Percentiles rank a stretch among this genome's conserved stretches.
phyloP scores from a whole-genome alignment of 2,888 invertebrate genomes.

The Ichneumon xanthorius region DNA sequence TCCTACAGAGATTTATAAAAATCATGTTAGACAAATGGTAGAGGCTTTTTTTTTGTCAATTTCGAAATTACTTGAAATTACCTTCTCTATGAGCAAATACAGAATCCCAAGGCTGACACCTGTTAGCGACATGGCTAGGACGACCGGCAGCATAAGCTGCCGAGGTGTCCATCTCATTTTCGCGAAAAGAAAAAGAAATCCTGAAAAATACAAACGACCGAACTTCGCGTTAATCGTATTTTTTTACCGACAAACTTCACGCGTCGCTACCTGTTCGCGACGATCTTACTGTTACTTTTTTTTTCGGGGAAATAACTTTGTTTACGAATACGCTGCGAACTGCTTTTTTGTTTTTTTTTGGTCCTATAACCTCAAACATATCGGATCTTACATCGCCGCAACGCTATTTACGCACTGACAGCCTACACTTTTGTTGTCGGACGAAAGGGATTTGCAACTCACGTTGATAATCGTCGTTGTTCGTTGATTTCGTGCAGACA shows the following conservation, averaged over 20 bases:
- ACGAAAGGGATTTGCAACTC: constrained; percentile 29
- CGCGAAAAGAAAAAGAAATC: not conserved
- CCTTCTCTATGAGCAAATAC: constrained; percentile 89
- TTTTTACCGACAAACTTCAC: not conserved
- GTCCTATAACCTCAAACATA: constrained; percentile 70
- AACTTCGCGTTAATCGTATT: constrained; percentile 1
- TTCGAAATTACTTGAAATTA: constrained; percentile 85
- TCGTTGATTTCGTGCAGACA: constrained; percentile 21
- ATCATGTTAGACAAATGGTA: not conserved
- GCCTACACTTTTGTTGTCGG: not conserved
- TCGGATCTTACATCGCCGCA: constrained; percentile 43
- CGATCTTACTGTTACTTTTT: not conserved
- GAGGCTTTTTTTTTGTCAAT: not conserved
- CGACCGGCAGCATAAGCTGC: constrained; percentile 85
- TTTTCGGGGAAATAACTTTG: constrained; percentile 46
- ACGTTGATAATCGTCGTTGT: constrained; percentile 19
- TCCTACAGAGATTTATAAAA: constrained; percentile 81
- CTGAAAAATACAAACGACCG: constrained; percentile 34
- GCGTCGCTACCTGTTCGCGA: not conserved
- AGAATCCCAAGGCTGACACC: constrained; percentile 90
- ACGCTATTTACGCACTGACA: constrained; percentile 38
- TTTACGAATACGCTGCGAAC: constrained; percentile 42
- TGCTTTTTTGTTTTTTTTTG: constrained; percentile 3
- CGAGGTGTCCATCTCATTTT: constrained; percentile 76
- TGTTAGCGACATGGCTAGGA: constrained; percentile 89